Conservation (phyloP, 1,140 invertebrate species). For the Drosophila micromelanica region DNA sequence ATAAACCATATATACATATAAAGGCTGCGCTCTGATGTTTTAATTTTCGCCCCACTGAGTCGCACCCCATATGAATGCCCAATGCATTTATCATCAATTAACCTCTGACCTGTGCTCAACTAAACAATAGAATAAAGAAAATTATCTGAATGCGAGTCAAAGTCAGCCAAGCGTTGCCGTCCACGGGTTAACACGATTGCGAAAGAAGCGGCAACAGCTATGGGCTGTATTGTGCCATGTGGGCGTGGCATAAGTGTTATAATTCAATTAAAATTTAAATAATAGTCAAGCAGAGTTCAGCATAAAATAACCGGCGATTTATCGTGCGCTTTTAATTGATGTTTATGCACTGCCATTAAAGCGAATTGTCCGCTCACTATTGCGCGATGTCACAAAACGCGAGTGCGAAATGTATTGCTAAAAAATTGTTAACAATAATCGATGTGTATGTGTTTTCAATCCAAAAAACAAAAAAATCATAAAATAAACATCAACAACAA, state of each 20-base stretch:
- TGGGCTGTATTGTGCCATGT: slow-evolving; percentile 23
- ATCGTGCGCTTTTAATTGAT: slow-evolving; percentile 69
- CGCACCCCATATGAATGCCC: slow-evolving; percentile 18
- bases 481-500: slow-evolving; percentile 30
- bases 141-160: slow-evolving; percentile 39
- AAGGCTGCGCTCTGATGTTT: slow-evolving; percentile 53
- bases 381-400: slow-evolving; percentile 19
- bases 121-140: slow-evolving; percentile 53
- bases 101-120: slow-evolving; percentile 60
- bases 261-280: slow-evolving; percentile 71
- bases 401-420: slow-evolving; percentile 56
- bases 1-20: slow-evolving; percentile 16
- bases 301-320: slow-evolving; percentile 59
- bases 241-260: slow-evolving; percentile 47
- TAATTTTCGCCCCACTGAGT: slow-evolving; percentile 47
- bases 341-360: slow-evolving; percentile 75
- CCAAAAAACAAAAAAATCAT: slow-evolving; percentile 45
- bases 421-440: slow-evolving; percentile 79
- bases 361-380: slow-evolving; percentile 50
- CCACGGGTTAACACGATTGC: neutral
- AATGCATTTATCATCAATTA: slow-evolving; percentile 75
- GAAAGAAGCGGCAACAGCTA: slow-evolving; percentile 12
- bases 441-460: slow-evolving; percentile 72
- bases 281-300: slow-evolving; percentile 39
- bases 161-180: slow-evolving; percentile 20